Percentiles rank a stretch among this genome's conserved stretches.
phyloP scores from a whole-genome alignment of 1,140 invertebrate species.

The Drosophila parabipectinata region DNA sequence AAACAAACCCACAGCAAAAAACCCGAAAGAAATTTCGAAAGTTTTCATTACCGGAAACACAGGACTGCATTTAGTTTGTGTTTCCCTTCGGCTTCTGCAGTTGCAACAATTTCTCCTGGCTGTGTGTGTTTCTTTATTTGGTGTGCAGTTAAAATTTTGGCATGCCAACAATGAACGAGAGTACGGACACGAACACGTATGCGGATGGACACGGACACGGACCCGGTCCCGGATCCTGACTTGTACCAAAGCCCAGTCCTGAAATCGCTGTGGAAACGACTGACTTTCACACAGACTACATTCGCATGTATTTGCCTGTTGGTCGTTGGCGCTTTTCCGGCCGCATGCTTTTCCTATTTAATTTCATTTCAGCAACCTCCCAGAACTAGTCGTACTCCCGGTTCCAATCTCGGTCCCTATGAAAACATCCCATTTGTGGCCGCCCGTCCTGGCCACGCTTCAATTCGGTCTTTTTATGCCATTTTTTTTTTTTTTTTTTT shows the following conservation, averaged over 20 bases:
- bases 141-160: slow-evolving; percentile 73
- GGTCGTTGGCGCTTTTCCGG: slow-evolving; percentile 45
- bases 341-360: slow-evolving; percentile 66
- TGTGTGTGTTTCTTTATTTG: slow-evolving; percentile 70
- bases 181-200: slow-evolving; percentile 7
- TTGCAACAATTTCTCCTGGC: slow-evolving; percentile 29
- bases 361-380: slow-evolving; percentile 54
- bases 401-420: slow-evolving; percentile 25
- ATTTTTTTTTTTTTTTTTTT: neutral
- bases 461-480: slow-evolving; percentile 33
- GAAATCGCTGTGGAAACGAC: slow-evolving; percentile 21
- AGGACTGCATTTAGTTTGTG: slow-evolving; percentile 73
- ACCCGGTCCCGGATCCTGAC: slow-evolving; percentile 1
- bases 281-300: slow-evolving; percentile 44
- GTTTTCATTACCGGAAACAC: slow-evolving; percentile 79
- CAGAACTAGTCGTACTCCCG: slow-evolving; percentile 20
- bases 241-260: slow-evolving; percentile 12
- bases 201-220: neutral
- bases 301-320: slow-evolving; percentile 17
- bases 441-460: slow-evolving; percentile 37
- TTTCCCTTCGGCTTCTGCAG: slow-evolving; percentile 46
- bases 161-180: slow-evolving; percentile 68
- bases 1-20: slow-evolving; percentile 16
- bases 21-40: slow-evolving; percentile 37
- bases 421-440: slow-evolving; percentile 35